A percentile compares a stretch with the other conserved stretches of the same genome.
These are phyloP conservation scores for Belonocnema kinseyi DNA, from an alignment of 1,140 invertebrate species.

Conservation along the genomic window DNA sequence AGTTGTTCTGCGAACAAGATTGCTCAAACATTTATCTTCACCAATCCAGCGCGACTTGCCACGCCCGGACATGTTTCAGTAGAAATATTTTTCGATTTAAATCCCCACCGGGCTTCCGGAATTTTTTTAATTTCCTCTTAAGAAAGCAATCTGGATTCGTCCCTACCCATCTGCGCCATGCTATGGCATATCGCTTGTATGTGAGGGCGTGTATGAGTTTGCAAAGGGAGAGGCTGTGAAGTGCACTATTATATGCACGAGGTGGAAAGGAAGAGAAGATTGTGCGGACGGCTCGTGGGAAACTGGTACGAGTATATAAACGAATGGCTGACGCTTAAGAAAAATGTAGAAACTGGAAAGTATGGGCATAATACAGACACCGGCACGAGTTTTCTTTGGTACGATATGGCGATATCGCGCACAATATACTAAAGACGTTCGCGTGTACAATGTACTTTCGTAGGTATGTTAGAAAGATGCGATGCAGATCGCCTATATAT, in stretches of 20 bases:
- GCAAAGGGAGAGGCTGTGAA: neutral
- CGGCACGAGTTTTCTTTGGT: conserved; percentile 2
- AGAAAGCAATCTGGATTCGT: conserved; percentile 30
- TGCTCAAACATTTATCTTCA: too few relatives aligned
- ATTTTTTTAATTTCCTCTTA: conserved; percentile 27
- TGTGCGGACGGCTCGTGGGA: conserved; percentile 13
- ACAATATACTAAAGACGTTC: neutral
- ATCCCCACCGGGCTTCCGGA: conserved; percentile 16
- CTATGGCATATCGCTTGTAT: conserved; percentile 5
- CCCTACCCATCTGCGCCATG: conserved; percentile 17
- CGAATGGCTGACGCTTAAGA: conserved; percentile 22
- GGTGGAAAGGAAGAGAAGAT: conserved; percentile 4
- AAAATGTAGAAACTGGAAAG: neutral
- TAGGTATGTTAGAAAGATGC: neutral
- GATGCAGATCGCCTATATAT: neutral
- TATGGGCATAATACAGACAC: conserved; percentile 7
- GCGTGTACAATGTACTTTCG: too few relatives aligned
- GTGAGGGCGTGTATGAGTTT: conserved; percentile 13
- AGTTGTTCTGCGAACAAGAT: too few relatives aligned
- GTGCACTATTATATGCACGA: neutral
- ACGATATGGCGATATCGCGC: neutral
- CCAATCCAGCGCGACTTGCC: too few relatives aligned
- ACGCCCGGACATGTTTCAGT: neutral
- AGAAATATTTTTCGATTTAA: conserved; percentile 28
- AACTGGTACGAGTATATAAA: neutral